Evolutionary conservation across 2,113 vertebrate species (phyloP).

Genomic region (Balaenoptera acutorostrata): DNA sequence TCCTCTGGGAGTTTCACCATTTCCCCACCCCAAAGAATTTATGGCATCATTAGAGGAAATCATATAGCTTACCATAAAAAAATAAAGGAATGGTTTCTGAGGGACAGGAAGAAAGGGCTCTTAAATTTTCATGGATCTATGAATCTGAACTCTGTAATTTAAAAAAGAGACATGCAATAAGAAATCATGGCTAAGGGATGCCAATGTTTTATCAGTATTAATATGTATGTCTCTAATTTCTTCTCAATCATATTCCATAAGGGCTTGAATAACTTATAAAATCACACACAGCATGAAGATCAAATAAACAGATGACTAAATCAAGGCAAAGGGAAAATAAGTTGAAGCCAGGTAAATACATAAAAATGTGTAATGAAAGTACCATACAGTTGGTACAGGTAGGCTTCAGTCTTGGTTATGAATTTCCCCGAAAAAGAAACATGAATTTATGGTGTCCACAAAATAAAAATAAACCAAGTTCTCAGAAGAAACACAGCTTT

Average conservation of each 20-base stretch:
- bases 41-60: not conserved
- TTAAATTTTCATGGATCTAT: constrained; percentile 24
- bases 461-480: not conserved
- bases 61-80: not conserved
- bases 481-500: not conserved
- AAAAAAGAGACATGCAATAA: not conserved
- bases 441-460: not conserved
- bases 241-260: not conserved
- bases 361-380: not conserved
- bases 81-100: not conserved
- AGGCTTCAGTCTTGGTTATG: constrained; percentile 10
- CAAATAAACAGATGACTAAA: constrained; percentile 22
- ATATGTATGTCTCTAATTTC: not conserved
- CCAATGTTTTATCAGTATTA: not conserved
- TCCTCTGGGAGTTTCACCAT: not conserved
- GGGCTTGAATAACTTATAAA: not conserved
- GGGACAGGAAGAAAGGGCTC: not conserved
- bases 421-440: constrained; percentile 27
- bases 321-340: constrained; percentile 31
- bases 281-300: not conserved
- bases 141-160: constrained; percentile 14
- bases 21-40: not conserved
- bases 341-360: not conserved
- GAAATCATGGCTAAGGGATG: not conserved
- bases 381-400: not conserved